These are phyloP conservation scores for Chalcis sispes DNA, from an alignment of 2,888 invertebrate genomes.

Conservation along the genomic window DNA sequence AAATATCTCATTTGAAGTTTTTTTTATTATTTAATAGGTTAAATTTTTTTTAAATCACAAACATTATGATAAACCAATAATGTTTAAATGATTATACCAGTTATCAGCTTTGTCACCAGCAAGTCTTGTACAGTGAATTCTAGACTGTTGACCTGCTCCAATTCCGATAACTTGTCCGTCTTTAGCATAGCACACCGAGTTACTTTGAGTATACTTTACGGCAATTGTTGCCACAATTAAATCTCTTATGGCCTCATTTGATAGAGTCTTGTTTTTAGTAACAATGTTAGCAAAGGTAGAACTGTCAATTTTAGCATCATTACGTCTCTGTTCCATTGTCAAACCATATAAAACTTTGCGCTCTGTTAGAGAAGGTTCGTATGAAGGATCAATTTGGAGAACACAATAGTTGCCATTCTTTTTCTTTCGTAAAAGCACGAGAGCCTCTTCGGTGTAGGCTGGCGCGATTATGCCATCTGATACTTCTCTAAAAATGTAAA, in stretches of 20 bases:
- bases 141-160: conserved; percentile 99
- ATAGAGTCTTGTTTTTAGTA: conserved; percentile 80
- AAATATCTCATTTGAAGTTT: neutral
- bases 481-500: conserved; percentile 82
- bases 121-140: conserved; percentile 97
- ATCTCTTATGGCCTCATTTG: conserved; percentile 89
- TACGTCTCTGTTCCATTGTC: conserved; percentile 91
- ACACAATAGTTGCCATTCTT: conserved; percentile 96
- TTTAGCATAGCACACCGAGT: conserved; percentile 97
- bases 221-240: conserved; percentile 97
- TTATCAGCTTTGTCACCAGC: conserved; percentile 98
- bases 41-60: too few species aligned
- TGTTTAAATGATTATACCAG: conserved; percentile 80
- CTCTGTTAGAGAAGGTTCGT: conserved; percentile 89
- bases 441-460: conserved; percentile 89
- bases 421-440: conserved; percentile 93
- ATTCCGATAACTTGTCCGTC: conserved; percentile 96
- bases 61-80: conserved; percentile 9
- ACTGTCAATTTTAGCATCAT: conserved; percentile 89
- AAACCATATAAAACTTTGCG: conserved; percentile 90
- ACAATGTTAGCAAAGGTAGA: conserved; percentile 90
- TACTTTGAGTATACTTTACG: conserved; percentile 98
- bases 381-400: conserved; percentile 92
- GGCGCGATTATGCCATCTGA: conserved; percentile 99
- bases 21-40: too few species aligned